Evolutionary conservation across 2,888 invertebrate genomes (phyloP).

Genomic region (Caenorhabditis sp.): DNA sequence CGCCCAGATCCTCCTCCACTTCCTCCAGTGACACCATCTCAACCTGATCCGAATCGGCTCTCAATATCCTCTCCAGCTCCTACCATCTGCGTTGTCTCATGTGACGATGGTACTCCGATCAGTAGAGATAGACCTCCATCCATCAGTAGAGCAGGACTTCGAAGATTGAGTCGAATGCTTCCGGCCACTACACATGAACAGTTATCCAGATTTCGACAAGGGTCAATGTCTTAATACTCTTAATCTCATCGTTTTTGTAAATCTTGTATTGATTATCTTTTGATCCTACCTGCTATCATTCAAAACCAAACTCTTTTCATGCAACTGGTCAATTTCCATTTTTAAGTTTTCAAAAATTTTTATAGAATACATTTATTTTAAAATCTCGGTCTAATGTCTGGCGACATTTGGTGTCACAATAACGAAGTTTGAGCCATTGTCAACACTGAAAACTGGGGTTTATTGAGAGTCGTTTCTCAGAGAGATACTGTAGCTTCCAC

Average conservation of each 20-base stretch:
- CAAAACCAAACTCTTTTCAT: slow-evolving; percentile 40
- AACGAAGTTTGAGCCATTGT: too few relatives aligned
- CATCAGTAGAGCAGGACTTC: slow-evolving; percentile 66
- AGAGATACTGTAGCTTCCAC: too few relatives aligned
- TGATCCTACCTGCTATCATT: slow-evolving; percentile 13
- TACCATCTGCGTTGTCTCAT: slow-evolving; percentile 61
- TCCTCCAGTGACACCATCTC: background rate
- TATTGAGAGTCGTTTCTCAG: too few relatives aligned
- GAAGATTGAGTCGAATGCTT: slow-evolving; percentile 70
- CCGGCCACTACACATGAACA: slow-evolving; percentile 67
- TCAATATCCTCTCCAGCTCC: slow-evolving; percentile 61
- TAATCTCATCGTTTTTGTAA: slow-evolving; percentile 32
- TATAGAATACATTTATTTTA: background rate
- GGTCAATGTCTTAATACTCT: slow-evolving; percentile 41
- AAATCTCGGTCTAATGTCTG: too few relatives aligned
- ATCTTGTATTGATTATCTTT: slow-evolving; percentile 43
- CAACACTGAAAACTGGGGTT: too few relatives aligned
- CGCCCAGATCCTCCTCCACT: slow-evolving; percentile 16
- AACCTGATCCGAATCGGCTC: slow-evolving; percentile 44
- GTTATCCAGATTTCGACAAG: slow-evolving; percentile 55
- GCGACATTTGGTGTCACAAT: too few relatives aligned
- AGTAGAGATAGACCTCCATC: slow-evolving; percentile 44
- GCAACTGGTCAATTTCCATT: slow-evolving; percentile 34
- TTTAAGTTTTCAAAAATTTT: background rate
- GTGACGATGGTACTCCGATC: slow-evolving; percentile 53